Base-by-base conservation (phyloP, 2,888 invertebrate species). In the Drosophila acutilabella region DNA sequence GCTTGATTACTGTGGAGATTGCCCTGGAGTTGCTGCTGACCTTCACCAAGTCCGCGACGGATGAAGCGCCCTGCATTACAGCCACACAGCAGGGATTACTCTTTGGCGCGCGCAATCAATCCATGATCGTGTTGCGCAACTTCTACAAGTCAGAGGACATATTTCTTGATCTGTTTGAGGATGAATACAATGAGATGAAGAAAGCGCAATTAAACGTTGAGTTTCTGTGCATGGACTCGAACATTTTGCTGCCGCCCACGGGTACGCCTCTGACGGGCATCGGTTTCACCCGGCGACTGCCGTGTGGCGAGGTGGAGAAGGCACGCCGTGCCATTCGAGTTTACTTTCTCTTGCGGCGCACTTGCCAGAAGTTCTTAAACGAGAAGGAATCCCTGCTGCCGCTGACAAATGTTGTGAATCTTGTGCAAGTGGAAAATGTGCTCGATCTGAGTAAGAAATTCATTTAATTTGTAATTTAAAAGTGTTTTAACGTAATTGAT, bases 121-220 rank as follows among this genome's bases (percentile, higher is more conserved):
- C 97, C 78, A 97, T 97, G 54, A 95, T 96, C 0, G 93, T 97
- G 33, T 94, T 99, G 13, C 94, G 97, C 51, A 98, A 97, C 93
- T 98, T 97, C 93, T 98, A 98, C 93, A 98, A 98, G 94, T 97
- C 97, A 84, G 99, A 99, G 93, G 99, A 99, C 90, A 98, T 99
- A 86, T 99, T 99, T 93, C 93, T 99, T 64, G 99, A 99, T 91
- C 97, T 99, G 95, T 99, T 99, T 92, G 99, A 99, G 93, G 98
- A 99, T 92, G 99, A 99, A 88, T 98, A 97, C 92, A 96, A 96
- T 90, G 98, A 98, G 93, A 97, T 99, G 95, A 95, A 95, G 80
- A 97, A 97, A 91, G 94, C 95, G 16, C 95, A 95, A 1, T 91
- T 98, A 56, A 98, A 97, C 92, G 98, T 99, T 1, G 98, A 99